Evolutionary conservation across 1,140 invertebrate genomes (phyloP).

Genomic region (Hesperophylax magnus): DNA sequence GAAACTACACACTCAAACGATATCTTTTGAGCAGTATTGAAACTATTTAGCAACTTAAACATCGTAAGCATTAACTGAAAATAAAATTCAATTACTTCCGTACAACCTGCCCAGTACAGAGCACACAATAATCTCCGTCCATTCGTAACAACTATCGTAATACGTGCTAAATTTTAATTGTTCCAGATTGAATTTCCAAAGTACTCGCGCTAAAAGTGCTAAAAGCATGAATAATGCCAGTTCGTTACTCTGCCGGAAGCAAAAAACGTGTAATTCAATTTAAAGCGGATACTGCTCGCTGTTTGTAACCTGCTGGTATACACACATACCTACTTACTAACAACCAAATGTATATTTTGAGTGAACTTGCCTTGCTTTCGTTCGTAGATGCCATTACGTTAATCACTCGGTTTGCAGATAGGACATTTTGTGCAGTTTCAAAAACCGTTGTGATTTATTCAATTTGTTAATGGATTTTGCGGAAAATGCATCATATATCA

Average conservation of each 20-base stretch:
- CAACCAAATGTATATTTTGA: neutral
- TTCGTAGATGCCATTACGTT: neutral
- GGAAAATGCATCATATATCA: too few relatives aligned
- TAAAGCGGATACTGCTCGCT: neutral
- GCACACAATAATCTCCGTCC: too few relatives aligned
- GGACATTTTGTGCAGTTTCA: neutral
- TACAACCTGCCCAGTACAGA: too few relatives aligned
- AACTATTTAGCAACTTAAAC: too few relatives aligned
- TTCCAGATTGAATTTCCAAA: neutral
- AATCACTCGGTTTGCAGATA: neutral
- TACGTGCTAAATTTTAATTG: neutral
- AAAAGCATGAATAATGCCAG: conserved; percentile 10
- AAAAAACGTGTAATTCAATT: conserved; percentile 9
- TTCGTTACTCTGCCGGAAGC: conserved; percentile 8
- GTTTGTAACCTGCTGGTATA: neutral
- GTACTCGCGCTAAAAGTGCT: neutral
- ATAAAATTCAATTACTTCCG: too few relatives aligned
- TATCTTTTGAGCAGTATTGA: too few relatives aligned
- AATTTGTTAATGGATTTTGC: too few relatives aligned
- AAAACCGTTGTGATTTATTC: neutral
- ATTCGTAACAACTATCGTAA: neutral
- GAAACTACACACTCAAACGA: too few relatives aligned
- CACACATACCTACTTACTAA: neutral
- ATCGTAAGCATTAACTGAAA: too few relatives aligned
- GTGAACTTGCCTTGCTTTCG: too few relatives aligned